Base-by-base conservation (phyloP, 1,140 invertebrate species). In the Drosophila yakuba region DNA sequence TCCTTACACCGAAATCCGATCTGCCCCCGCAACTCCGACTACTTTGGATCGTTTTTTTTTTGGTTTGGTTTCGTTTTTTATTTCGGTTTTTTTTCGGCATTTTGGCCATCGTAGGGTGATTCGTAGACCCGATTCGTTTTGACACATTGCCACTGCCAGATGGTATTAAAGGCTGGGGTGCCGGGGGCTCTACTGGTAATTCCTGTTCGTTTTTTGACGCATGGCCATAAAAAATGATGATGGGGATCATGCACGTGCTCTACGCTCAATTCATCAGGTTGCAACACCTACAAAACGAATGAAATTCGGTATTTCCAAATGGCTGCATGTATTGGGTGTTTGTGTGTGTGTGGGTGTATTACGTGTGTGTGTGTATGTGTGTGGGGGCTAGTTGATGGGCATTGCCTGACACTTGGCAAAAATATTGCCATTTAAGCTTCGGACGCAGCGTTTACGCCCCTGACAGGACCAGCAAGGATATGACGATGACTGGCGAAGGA, bases 161-260 rank as follows among this genome's bases (percentile, higher is more conserved):
- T 36, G 28, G 48, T 14, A 36, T 57, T 44, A 23, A 51, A 52
- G 50, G 32, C 36, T 12, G 12, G 28, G 47, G 25, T n/a, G 5
- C 25, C 5, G 28, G 32, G 38, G 43, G 20, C 60, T 28, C 60
- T 28, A 20, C 39, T 32, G 39, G 47, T 23, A 66, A 63, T 44
- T 82, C 71, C 62, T 55, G 57, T 73, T 77, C 81, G 63, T 77
- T 83, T 86, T 88, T 88, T 88, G 83, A 86, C 83, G 79, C 78
- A 76, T 83, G 83, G 63, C 83, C 75, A 83, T 86, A 86, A 86
- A 88, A 88, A 86, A 86, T 86, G 83, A 86, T 86, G 69, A 88
- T 88, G 83, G 79, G 83, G 84, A 86, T 86, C 83, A 86, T 79
- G 83, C 83, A 88, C 83, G 83, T 86, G 83, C 83, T 79, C 72